Evolutionary conservation across 2,113 vertebrate genomes (phyloP).

Genomic region (Mustelus asterias): DNA sequence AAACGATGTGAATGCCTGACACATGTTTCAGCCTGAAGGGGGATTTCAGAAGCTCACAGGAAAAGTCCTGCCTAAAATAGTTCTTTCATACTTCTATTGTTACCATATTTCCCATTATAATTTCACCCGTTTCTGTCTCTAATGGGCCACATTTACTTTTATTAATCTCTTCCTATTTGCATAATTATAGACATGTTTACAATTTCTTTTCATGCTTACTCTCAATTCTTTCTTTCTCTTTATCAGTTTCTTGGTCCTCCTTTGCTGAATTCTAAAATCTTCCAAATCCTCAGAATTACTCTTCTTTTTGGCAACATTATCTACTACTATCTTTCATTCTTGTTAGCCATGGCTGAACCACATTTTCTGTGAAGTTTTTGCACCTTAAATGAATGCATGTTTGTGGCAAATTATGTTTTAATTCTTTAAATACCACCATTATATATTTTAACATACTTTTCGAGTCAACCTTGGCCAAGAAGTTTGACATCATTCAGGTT

Average conservation of each 20-base stretch:
- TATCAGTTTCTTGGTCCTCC: not conserved
- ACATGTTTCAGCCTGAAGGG: not conserved
- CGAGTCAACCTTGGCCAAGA: not conserved
- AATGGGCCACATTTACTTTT: not conserved
- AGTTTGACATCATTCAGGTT: not conserved
- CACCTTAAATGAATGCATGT: not conserved
- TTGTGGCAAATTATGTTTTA: not conserved
- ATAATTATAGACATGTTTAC: not conserved
- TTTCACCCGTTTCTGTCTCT: not conserved
- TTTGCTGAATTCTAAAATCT: not conserved
- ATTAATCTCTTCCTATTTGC: not conserved
- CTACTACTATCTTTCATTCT: not conserved
- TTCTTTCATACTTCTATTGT: not conserved
- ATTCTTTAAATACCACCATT: too few relatives aligned
- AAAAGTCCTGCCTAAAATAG: not conserved
- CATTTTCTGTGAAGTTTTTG: not conserved
- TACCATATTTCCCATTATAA: too few relatives aligned
- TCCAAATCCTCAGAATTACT: not conserved
- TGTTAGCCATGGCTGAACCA: not conserved
- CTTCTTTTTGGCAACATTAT: not conserved
- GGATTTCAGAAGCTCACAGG: not conserved
- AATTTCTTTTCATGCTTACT: not conserved
- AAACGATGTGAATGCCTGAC: not conserved
- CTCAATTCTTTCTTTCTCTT: not conserved
- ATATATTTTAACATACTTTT: not conserved